These are phyloP conservation scores for Cylloceria caligata DNA, from an alignment of 2,888 invertebrate genomes.

Conservation along the genomic window DNA sequence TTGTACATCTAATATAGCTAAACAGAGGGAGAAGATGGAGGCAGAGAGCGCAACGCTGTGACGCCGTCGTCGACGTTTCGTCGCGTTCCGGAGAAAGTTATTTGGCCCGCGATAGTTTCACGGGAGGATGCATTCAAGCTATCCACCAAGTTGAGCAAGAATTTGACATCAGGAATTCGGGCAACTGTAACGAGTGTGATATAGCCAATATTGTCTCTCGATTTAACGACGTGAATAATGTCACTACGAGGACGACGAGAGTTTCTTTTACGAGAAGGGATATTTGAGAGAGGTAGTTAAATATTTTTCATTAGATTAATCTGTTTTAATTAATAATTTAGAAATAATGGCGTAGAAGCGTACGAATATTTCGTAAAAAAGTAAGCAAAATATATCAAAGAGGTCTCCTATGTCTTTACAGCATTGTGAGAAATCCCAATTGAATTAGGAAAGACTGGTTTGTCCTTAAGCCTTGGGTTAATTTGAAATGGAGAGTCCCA, in stretches of 20 bases:
- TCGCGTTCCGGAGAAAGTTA: conserved; percentile 70
- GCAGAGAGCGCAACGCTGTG: conserved; percentile 41
- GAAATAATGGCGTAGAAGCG: neutral
- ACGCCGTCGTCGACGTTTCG: conserved; percentile 56
- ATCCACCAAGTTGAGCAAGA: conserved; percentile 70
- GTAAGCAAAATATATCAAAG: neutral
- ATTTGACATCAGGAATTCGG: conserved; percentile 68
- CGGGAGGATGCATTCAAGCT: neutral
- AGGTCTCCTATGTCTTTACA: neutral
- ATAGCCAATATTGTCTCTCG: conserved; percentile 45
- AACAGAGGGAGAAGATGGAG: conserved; percentile 50
- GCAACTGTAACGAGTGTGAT: conserved; percentile 39
- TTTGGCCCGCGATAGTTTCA: conserved; percentile 65
- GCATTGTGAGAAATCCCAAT: conserved; percentile 70
- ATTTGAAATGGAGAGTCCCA: conserved; percentile 72
- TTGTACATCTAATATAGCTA: neutral
- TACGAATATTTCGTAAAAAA: neutral
- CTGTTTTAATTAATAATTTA: neutral
- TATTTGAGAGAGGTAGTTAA: neutral
- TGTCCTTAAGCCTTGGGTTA: conserved; percentile 73
- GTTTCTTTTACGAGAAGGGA: neutral
- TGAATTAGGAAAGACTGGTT: conserved; percentile 75
- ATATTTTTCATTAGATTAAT: conserved; percentile 15
- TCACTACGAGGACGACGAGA: neutral
- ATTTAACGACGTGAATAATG: conserved; percentile 40